Conservation (phyloP, 2,113 vertebrate genomes). For the Neodontobutis hainanensis region DNA sequence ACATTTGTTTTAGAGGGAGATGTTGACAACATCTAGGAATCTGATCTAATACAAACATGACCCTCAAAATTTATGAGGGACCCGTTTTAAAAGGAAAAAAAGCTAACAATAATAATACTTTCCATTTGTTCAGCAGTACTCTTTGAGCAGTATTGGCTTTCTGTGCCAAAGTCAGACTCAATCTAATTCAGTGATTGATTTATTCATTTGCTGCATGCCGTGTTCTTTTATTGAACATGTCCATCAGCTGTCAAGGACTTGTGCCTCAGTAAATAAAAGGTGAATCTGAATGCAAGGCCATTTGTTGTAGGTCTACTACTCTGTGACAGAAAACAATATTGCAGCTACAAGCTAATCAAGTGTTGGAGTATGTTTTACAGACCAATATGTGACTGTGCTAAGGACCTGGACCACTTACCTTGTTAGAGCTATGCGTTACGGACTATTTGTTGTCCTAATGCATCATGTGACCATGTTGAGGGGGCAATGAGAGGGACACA, state of each 20-base stretch:
- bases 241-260: slow-evolving; percentile 48
- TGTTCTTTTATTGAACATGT: slow-evolving; percentile 53
- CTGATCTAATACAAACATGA: too few relatives aligned
- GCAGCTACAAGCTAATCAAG: slow-evolving; percentile 11
- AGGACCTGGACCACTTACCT: slow-evolving; percentile 26
- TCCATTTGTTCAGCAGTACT: background rate
- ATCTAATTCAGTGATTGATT: slow-evolving; percentile 44
- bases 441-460: slow-evolving; percentile 49
- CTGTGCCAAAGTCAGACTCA: slow-evolving; percentile 23
- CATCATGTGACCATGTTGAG: slow-evolving; percentile 39
- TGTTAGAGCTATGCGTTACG: slow-evolving; percentile 25
- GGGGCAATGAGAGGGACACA: slow-evolving; percentile 26
- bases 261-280: background rate
- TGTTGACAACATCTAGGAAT: too few relatives aligned
- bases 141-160: slow-evolving; percentile 25
- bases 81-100: too few relatives aligned
- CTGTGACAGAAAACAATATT: slow-evolving; percentile 11
- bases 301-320: slow-evolving; percentile 9
- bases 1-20: too few relatives aligned
- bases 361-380: slow-evolving; percentile 15
- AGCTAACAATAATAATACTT: too few relatives aligned
- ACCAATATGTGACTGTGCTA: background rate
- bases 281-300: slow-evolving; percentile 4
- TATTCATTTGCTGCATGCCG: slow-evolving; percentile 47
- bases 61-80: too few relatives aligned